phyloP scores from a whole-genome alignment of 2,797 vertebrate species.

The Limnodromus scolopaceus region DNA sequence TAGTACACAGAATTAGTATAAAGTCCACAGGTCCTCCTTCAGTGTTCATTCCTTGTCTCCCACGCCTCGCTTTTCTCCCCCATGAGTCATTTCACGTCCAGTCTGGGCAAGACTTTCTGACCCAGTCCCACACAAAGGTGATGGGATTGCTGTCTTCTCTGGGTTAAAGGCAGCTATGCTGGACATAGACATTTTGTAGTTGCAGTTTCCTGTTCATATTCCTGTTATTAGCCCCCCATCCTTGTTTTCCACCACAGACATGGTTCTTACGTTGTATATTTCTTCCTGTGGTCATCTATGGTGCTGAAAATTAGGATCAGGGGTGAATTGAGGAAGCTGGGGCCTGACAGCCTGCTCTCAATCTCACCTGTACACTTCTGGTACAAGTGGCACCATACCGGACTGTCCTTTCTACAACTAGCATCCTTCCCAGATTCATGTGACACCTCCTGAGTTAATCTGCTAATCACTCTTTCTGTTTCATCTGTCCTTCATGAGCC shows the following conservation, averaged over 20 bases:
- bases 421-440: not conserved
- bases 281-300: not conserved
- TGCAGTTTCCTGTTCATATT: not conserved
- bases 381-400: not conserved
- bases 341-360: not conserved
- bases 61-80: not conserved
- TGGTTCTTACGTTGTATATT: rapidly evolving
- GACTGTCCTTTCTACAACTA: not conserved
- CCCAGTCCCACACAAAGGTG: not conserved
- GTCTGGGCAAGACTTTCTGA: not conserved
- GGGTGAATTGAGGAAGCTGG: not conserved
- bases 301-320: not conserved
- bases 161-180: not conserved
- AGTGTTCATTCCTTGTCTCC: not conserved
- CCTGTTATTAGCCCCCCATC: rapidly evolving
- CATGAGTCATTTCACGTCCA: not conserved
- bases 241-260: not conserved
- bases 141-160: not conserved
- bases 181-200: not conserved
- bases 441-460: not conserved
- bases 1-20: not conserved
- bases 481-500: not conserved
- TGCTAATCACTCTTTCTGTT: not conserved
- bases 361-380: rapidly evolving
- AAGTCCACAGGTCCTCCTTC: not conserved